Conservation (phyloP, 2,888 invertebrate genomes). For the Chesias legatella region DNA sequence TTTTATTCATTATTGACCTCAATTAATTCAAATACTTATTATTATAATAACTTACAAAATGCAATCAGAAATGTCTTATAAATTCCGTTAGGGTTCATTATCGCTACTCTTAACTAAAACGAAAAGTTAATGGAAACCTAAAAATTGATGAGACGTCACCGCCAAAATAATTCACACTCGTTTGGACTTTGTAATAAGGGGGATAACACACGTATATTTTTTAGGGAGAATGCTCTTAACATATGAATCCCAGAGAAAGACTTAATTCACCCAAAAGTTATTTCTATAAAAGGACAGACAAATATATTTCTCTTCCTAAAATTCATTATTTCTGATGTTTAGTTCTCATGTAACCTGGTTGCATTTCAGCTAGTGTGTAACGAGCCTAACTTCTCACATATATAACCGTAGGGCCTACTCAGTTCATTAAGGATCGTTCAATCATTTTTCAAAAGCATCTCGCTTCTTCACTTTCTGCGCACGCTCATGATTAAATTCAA, state of each 20-base stretch:
- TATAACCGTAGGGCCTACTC: slow-evolving; percentile 59
- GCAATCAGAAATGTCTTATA: slow-evolving; percentile 31
- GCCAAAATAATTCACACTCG: slow-evolving; percentile 48
- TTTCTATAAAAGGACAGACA: too few species aligned
- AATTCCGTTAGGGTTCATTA: slow-evolving; percentile 44
- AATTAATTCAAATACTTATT: background rate
- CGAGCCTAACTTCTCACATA: slow-evolving; percentile 46
- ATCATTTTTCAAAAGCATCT: slow-evolving; percentile 56
- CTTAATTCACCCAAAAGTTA: too few species aligned
- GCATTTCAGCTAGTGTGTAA: background rate
- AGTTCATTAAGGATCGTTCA: slow-evolving; percentile 68
- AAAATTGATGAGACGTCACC: slow-evolving; percentile 55
- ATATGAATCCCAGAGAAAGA: too few species aligned
- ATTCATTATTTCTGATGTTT: background rate
- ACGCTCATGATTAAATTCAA: slow-evolving; percentile 18
- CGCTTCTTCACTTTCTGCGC: slow-evolving; percentile 27
- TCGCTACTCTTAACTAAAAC: slow-evolving; percentile 49
- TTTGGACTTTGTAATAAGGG: slow-evolving; percentile 36
- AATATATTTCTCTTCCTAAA: background rate
- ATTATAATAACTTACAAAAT: slow-evolving; percentile 5
- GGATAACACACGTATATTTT: slow-evolving; percentile 2
- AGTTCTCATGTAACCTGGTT: background rate
- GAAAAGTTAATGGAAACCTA: slow-evolving; percentile 37
- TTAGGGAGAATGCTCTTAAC: too few species aligned
- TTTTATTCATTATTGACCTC: too few species aligned